These are phyloP conservation scores for Trachymyrmex septentrionalis DNA, from an alignment of 1,140 invertebrate species.

Conservation along the genomic window DNA sequence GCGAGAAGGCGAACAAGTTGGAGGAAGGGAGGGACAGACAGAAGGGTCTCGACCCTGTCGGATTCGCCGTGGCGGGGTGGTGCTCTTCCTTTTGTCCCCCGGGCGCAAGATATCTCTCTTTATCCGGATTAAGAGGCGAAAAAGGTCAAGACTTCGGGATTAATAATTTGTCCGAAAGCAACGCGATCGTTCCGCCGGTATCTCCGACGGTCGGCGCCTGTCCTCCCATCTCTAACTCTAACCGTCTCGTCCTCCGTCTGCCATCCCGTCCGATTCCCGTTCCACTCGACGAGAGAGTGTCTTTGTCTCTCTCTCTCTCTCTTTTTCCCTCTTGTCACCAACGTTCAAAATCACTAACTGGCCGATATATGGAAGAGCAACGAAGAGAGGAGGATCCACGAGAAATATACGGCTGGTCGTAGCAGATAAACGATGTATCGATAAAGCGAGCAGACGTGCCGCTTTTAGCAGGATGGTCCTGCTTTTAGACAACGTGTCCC, in stretches of 20 bases:
- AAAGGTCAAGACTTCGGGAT: slow-evolving; percentile 79
- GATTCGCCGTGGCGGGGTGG: slow-evolving; percentile 18
- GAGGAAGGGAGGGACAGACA: not conserved
- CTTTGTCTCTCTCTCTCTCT: not conserved
- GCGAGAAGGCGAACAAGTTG: slow-evolving; percentile 10
- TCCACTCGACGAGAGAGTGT: not conserved
- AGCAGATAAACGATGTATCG: slow-evolving; percentile 75
- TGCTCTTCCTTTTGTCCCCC: slow-evolving; percentile 71
- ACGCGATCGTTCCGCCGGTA: slow-evolving; percentile 63
- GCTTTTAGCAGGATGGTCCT: slow-evolving; percentile 32
- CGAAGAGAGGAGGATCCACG: slow-evolving; percentile 34
- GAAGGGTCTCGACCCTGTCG: slow-evolving; percentile 22
- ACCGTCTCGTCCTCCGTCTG: not conserved
- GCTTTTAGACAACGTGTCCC: slow-evolving; percentile 47
- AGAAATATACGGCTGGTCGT: slow-evolving; percentile 72
- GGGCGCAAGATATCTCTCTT: slow-evolving; percentile 78
- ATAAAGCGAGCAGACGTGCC: slow-evolving; percentile 56
- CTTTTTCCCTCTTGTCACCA: slow-evolving; percentile 34
- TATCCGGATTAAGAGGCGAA: slow-evolving; percentile 77
- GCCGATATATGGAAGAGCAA: slow-evolving; percentile 49
- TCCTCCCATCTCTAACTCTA: slow-evolving; percentile 67
- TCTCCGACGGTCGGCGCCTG: slow-evolving; percentile 67
- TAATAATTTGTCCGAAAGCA: slow-evolving; percentile 80
- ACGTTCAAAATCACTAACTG: slow-evolving; percentile 61
- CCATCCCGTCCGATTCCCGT: not conserved